These are phyloP conservation scores for Collichthys lucidus DNA, from an alignment of 2,113 vertebrate species.

Conservation along the genomic window DNA sequence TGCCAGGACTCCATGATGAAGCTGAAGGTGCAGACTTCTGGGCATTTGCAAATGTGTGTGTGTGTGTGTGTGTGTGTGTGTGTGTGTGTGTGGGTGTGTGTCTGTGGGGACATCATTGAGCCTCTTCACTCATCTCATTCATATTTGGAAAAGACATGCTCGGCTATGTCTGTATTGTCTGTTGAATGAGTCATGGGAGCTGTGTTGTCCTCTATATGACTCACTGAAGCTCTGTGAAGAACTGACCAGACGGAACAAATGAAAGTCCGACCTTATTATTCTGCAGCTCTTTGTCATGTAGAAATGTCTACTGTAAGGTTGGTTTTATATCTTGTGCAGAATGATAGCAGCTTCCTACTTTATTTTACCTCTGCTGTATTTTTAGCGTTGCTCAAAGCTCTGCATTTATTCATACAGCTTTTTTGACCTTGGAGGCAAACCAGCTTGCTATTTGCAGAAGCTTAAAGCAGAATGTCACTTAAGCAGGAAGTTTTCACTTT, in stretches of 20 bases:
- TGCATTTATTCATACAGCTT: constrained; percentile 39
- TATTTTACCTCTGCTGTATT: constrained; percentile 41
- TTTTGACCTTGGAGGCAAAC: constrained; percentile 44
- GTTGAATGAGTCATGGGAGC: constrained; percentile 67
- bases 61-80: constrained; percentile 53
- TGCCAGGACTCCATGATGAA: constrained; percentile 99
- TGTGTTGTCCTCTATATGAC: constrained; percentile 61
- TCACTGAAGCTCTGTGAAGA: constrained; percentile 52
- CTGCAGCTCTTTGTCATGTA: constrained; percentile 11
- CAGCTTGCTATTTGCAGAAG: constrained; percentile 20
- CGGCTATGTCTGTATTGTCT: constrained; percentile 56
- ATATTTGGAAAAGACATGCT: constrained; percentile 61
- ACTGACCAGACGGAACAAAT: constrained; percentile 61
- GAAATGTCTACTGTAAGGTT: constrained; percentile 17
- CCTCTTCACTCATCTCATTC: constrained; percentile 53
- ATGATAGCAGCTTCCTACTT: constrained; percentile 17
- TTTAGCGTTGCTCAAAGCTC: constrained; percentile 50
- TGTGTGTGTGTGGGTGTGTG: constrained; percentile 36
- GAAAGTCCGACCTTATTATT: constrained; percentile 39
- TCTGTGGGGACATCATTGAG: constrained; percentile 44
- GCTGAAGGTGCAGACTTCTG: constrained; percentile 89
- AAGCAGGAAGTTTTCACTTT: constrained; percentile 42
- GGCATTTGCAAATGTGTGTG: constrained; percentile 52
- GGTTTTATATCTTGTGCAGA: constrained; percentile 23
- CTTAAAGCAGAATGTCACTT: constrained; percentile 40